Evolutionary conservation across 1,140 invertebrate species (phyloP).

Genomic region (Drosophila nasuta): DNA sequence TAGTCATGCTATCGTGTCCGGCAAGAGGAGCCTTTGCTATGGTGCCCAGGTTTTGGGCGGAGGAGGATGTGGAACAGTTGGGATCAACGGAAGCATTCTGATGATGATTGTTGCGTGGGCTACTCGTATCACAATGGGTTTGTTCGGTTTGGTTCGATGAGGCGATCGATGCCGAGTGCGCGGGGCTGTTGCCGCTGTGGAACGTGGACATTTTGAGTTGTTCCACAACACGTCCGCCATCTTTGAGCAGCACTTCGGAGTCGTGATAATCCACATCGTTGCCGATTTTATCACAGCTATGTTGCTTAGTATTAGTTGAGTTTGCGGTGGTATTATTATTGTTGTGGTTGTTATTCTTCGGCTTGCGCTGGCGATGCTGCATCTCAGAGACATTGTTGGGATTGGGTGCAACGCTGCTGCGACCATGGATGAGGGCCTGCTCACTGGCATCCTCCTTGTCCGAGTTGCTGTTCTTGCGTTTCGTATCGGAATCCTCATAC

Average conservation of each 20-base stretch:
- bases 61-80: constrained; percentile 10
- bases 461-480: constrained; percentile 83
- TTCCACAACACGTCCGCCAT: constrained; percentile 63
- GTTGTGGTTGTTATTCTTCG: constrained; percentile 42
- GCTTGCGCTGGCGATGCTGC: constrained; percentile 81
- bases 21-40: constrained; percentile 54
- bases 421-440: constrained; percentile 63
- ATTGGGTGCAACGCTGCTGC: constrained; percentile 21
- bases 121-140: constrained; percentile 73
- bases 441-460: constrained; percentile 78
- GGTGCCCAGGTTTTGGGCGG: constrained; percentile 18
- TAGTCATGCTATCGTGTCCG: constrained; percentile 70
- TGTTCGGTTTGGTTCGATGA: constrained; percentile 82
- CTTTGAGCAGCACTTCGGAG: constrained; percentile 62
- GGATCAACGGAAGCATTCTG: constrained; percentile 45
- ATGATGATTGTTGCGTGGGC: constrained; percentile 41
- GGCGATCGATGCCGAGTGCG: constrained; percentile 64
- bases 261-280: constrained; percentile 68
- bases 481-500: constrained; percentile 70
- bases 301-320: constrained; percentile 65
- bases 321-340: constrained; percentile 65
- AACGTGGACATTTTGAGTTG: constrained; percentile 68
- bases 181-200: constrained; percentile 70
- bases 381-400: constrained; percentile 64
- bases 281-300: constrained; percentile 76